Conservation (phyloP, 2,113 vertebrate genomes). For the Corythornis vintsioides region DNA sequence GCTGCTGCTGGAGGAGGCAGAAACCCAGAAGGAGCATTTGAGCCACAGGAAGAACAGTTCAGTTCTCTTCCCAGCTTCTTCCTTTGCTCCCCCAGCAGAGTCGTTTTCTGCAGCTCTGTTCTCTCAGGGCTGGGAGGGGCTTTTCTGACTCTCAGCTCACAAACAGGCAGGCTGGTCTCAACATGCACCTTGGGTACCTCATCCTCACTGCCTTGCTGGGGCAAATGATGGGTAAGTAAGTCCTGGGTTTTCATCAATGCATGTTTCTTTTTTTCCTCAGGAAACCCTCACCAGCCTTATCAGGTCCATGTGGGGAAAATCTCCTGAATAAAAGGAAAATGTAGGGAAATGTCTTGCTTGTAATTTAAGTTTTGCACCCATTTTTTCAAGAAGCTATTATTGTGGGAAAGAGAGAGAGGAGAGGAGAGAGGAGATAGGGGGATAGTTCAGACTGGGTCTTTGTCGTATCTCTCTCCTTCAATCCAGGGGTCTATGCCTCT, state of each 20-base stretch:
- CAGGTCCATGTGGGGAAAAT: fast-evolving
- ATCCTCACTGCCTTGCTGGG: neutral
- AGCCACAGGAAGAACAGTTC: neutral
- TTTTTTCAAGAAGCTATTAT: fast-evolving
- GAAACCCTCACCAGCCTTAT: neutral
- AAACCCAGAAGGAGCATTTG: neutral
- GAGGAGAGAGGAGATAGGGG: no score
- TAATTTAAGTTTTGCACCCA: fast-evolving
- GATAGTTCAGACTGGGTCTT: fast-evolving
- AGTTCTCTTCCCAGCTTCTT: neutral
- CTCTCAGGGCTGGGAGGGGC: neutral
- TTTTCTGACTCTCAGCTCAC: neutral
- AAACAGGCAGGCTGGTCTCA: neutral
- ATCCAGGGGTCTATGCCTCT: neutral
- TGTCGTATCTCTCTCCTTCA: fast-evolving
- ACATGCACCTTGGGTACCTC: neutral
- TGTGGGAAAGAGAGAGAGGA: fast-evolving
- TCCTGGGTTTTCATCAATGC: fast-evolving
- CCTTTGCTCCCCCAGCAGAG: neutral
- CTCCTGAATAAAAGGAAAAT: fast-evolving
- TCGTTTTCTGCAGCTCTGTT: neutral
- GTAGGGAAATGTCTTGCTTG: fast-evolving
- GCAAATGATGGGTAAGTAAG: neutral
- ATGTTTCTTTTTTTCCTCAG: no score
- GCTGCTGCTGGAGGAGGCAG: neutral